A percentile compares a stretch with the other conserved stretches of the same genome.
Conservation (phyloP, 2,888 invertebrate genomes). For the Parapristionchus giblindavisi region DNA sequence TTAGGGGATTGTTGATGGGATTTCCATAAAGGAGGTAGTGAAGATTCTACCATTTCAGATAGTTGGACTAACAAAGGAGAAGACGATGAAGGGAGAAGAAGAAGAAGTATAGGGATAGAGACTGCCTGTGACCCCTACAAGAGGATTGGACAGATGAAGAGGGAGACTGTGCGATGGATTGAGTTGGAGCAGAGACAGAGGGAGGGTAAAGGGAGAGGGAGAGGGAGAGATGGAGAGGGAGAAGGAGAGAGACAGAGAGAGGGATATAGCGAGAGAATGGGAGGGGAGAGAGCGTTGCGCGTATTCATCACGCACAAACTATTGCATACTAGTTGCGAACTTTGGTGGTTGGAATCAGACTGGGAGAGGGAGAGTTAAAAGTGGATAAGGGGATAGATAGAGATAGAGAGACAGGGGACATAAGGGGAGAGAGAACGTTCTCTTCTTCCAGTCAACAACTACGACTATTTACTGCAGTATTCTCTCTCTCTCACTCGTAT, state of each 20-base stretch:
- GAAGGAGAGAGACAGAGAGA: conserved; percentile 8
- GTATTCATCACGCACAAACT: too few species aligned
- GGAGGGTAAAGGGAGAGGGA: neutral
- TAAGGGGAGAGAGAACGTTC: conserved; percentile 19
- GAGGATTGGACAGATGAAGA: neutral
- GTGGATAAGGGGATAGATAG: neutral
- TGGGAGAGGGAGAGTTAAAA: neutral
- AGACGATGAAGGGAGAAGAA: neutral
- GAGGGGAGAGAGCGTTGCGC: conserved; percentile 13
- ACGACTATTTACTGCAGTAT: conserved; percentile 6
- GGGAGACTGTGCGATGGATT: neutral
- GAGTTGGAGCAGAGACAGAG: neutral
- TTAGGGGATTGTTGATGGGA: conserved; percentile 17
- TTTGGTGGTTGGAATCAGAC: conserved; percentile 12
- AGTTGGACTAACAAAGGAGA: conserved; percentile 4
- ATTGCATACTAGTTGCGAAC: too few species aligned
- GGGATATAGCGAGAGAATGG: neutral
- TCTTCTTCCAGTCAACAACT: conserved; percentile 2
- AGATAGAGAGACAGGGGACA: neutral
- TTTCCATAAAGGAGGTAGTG: neutral
- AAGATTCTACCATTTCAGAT: conserved; percentile 29
- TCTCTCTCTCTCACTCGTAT: neutral
- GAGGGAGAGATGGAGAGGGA: neutral
- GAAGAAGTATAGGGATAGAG: neutral
- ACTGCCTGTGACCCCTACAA: conserved; percentile 6